Conservation (phyloP, 2,888 invertebrate genomes). For the Drosophila multiciliata region DNA sequence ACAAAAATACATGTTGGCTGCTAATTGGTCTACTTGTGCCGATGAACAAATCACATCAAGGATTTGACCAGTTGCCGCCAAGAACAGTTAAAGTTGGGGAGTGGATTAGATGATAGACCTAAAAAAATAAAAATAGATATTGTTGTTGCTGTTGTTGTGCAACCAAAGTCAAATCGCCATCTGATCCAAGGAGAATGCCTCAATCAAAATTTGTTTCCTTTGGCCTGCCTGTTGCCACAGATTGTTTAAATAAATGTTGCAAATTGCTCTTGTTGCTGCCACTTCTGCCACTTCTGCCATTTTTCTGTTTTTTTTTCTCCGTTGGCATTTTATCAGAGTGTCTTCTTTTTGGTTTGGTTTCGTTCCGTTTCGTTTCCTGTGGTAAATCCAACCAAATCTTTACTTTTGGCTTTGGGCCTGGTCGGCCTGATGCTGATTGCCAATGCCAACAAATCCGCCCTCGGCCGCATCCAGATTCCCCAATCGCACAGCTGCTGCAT, state of each 20-base stretch:
- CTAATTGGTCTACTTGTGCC: background rate
- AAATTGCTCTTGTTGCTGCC: constrained; percentile 43
- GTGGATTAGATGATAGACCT: constrained; percentile 22
- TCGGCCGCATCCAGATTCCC: constrained; percentile 21
- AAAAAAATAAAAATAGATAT: constrained; percentile 18
- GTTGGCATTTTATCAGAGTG: constrained; percentile 3
- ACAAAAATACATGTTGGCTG: background rate
- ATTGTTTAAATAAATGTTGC: constrained; percentile 61
- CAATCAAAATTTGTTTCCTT: constrained; percentile 50
- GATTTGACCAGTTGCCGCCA: constrained; percentile 33
- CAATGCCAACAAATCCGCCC: constrained; percentile 49
- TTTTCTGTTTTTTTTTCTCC: constrained; percentile 7
- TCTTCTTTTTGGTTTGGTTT: constrained; percentile 9
- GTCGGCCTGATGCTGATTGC: constrained; percentile 45
- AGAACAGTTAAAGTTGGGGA: constrained; percentile 6
- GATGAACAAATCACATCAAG: constrained; percentile 18
- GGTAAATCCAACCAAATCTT: constrained; percentile 49
- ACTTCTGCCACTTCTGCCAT: constrained; percentile 14
- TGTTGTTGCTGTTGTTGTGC: constrained; percentile 14
- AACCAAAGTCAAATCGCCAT: constrained; percentile 51
- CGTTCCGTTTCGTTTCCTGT: constrained; percentile 5
- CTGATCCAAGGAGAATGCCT: constrained; percentile 53
- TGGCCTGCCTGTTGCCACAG: constrained; percentile 41
- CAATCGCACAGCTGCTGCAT: constrained; percentile 11
- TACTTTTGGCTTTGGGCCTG: constrained; percentile 36